phyloP scores from a whole-genome alignment of 2,113 vertebrate species.

The Heptranchias perlo region DNA sequence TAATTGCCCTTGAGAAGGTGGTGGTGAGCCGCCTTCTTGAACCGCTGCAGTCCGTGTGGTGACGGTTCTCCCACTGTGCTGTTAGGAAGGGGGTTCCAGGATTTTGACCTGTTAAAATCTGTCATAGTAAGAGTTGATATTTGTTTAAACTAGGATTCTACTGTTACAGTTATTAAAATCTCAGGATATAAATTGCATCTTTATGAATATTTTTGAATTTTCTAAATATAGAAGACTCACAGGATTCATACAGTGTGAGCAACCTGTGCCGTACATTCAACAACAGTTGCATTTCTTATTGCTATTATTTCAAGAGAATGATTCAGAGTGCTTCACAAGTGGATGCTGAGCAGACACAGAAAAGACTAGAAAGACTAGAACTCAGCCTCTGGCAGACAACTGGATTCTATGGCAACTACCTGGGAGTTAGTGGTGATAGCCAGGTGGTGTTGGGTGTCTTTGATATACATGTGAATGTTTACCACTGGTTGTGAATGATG shows the following conservation, averaged over 20 bases:
- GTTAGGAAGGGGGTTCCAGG: too few relatives aligned
- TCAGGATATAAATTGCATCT: not conserved
- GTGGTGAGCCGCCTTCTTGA: too few relatives aligned
- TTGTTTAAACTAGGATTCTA: not conserved
- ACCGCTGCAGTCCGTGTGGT: too few relatives aligned
- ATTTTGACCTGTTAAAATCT: slow-evolving; percentile 11
- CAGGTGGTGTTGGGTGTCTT: not conserved
- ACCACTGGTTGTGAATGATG: not conserved
- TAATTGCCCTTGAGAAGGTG: too few relatives aligned
- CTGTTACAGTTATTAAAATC: not conserved
- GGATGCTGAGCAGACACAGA: too few relatives aligned
- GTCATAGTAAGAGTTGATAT: not conserved
- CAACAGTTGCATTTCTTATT: not conserved
- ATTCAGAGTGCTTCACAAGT: not conserved
- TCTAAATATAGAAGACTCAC: not conserved
- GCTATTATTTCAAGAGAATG: not conserved
- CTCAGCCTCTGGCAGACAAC: not conserved
- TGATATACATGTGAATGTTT: not conserved
- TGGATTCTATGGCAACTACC: not conserved
- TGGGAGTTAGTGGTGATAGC: not conserved
- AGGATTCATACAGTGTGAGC: not conserved
- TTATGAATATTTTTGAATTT: slow-evolving; percentile 15
- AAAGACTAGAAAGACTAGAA: not conserved
- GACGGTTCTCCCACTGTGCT: too few relatives aligned
- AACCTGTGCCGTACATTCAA: not conserved